These are phyloP conservation scores for Athripsodes cinereus DNA, from an alignment of 2,888 invertebrate genomes.

Conservation along the genomic window DNA sequence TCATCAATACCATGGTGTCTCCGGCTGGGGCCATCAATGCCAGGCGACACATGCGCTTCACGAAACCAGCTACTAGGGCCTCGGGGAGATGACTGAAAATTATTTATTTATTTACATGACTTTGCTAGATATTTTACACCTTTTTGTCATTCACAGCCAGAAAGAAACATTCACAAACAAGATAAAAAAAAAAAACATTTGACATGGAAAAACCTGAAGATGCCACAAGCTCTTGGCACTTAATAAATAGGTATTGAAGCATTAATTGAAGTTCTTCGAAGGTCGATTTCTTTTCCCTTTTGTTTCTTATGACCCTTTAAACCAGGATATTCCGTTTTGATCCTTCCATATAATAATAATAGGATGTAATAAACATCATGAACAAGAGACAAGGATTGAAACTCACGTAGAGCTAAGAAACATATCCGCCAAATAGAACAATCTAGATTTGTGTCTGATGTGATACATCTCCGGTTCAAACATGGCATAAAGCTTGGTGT, in stretches of 20 bases:
- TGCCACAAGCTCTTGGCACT: no score
- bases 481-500: slow-evolving; percentile 90
- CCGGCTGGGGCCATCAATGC: slow-evolving; percentile 77
- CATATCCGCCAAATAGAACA: slow-evolving; percentile 83
- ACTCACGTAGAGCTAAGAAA: slow-evolving; percentile 89
- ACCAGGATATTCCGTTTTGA: background rate
- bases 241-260: no score
- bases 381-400: slow-evolving; percentile 1
- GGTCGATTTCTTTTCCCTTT: no score
- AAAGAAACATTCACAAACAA: no score
- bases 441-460: slow-evolving; percentile 80
- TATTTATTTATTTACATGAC: background rate
- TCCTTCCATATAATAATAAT: background rate
- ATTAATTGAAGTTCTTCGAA: no score
- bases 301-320: no score
- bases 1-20: slow-evolving; percentile 68
- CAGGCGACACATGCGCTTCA: slow-evolving; percentile 80
- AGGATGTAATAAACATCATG: no score
- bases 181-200: no score
- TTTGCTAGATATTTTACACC: no score
- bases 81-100: slow-evolving; percentile 79
- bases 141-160: no score
- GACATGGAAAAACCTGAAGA: no score
- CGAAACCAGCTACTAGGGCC: slow-evolving; percentile 86
- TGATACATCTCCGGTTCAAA: slow-evolving; percentile 88